phyloP scores from a whole-genome alignment of 2,888 invertebrate genomes.

The Campoletis raptor region DNA sequence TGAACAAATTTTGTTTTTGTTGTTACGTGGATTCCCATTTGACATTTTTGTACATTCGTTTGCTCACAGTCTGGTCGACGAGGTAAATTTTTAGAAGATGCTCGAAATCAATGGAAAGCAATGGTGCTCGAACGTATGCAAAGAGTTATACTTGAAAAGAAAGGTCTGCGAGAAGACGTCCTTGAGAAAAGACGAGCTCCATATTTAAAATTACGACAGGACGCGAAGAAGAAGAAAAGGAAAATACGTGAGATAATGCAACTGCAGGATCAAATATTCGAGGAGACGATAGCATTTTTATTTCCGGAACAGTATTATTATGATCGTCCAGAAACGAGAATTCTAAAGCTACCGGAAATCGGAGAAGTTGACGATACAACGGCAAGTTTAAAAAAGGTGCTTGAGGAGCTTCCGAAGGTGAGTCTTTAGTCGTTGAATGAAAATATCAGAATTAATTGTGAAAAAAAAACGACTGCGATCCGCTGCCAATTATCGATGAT shows the following conservation, averaged over 20 bases:
- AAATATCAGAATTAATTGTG: background rate
- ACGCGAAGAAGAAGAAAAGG: conserved; percentile 86
- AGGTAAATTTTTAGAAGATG: conserved; percentile 82
- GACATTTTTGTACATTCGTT: background rate
- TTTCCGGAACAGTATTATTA: conserved; percentile 86
- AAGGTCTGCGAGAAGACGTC: conserved; percentile 87
- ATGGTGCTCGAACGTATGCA: conserved; percentile 89
- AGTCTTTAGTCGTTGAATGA: background rate
- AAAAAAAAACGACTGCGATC: background rate
- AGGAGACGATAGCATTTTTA: conserved; percentile 87
- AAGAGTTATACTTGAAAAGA: conserved; percentile 88
- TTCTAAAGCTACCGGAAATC: conserved; percentile 75
- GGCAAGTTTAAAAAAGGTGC: conserved; percentile 29
- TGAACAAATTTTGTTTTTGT: background rate
- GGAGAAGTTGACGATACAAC: conserved; percentile 84
- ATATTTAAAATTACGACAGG: conserved; percentile 87
- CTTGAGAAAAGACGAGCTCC: conserved; percentile 88
- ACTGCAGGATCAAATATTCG: conserved; percentile 88
- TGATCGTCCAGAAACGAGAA: conserved; percentile 42
- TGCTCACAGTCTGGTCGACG: conserved; percentile 70
- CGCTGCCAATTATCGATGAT: background rate
- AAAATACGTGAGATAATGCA: conserved; percentile 87
- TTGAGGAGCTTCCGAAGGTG: conserved; percentile 44
- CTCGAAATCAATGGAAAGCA: conserved; percentile 87
- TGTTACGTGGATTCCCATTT: background rate